Evolutionary conservation across 2,888 invertebrate species (phyloP), one percentile per base, ranked within the genome.

Genomic region (Folsomia candida): DNA sequence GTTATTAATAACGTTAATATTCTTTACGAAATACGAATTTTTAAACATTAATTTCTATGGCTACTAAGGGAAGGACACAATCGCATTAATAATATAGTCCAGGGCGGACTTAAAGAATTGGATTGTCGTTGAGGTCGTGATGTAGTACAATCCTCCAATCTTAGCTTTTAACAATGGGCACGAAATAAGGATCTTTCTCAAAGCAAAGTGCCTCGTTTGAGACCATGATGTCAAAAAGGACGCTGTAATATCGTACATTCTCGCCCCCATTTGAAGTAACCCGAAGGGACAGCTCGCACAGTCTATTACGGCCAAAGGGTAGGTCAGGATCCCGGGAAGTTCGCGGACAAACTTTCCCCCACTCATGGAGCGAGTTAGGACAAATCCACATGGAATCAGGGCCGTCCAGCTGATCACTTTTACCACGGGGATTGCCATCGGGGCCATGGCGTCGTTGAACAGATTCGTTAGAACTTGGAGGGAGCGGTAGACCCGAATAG

Each of bases 1-100:
- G n/a, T n/a, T n/a, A n/a, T n/a, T n/a, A n/a, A n/a, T n/a, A n/a
- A n/a, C n/a, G n/a, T n/a, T n/a, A n/a, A n/a, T n/a, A n/a, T n/a
- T n/a, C n/a, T n/a, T n/a, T n/a, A n/a, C n/a, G n/a, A n/a, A n/a
- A n/a, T n/a, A n/a, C n/a, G n/a, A n/a, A n/a, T n/a, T n/a, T n/a
- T n/a, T n/a, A n/a, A n/a, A n/a, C n/a, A n/a, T n/a, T n/a, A n/a
- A n/a, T n/a, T n/a, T n/a, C n/a, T n/a, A n/a, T n/a, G n/a, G n/a
- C n/a, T n/a, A n/a, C 67, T 63, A 72, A 4, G 69, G 72, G 62
- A 75, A 75, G n/a, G 74, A 70, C 0, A 75, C 70, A 47, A 75
- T 72, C 22, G 68, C 72, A 68, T 75, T 68, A n/a, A n/a, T n/a
- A n/a, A n/a, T n/a, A n/a, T n/a, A n/a, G n/a, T n/a, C n/a, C n/a